Evolutionary conservation across 2,113 vertebrate genomes (phyloP).

Genomic region (Ahaetulla prasina): DNA sequence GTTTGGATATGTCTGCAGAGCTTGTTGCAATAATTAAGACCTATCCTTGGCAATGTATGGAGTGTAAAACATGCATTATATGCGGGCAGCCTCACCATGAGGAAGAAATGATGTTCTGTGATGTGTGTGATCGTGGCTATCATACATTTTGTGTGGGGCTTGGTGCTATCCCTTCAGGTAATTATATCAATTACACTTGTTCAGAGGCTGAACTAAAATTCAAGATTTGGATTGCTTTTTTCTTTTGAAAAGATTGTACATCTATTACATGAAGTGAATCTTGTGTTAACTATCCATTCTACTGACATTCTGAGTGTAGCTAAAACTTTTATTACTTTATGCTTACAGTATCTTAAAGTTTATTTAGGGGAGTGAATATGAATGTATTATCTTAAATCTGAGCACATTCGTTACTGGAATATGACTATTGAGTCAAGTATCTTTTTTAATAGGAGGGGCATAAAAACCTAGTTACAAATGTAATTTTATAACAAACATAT

Average conservation of each 20-base stretch:
- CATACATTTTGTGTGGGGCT: slow-evolving; percentile 98
- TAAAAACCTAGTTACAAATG: not conserved
- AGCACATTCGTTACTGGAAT: not conserved
- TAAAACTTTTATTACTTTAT: not conserved
- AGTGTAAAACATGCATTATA: slow-evolving; percentile 95
- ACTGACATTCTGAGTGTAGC: not conserved
- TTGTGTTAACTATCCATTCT: not conserved
- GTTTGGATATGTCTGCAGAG: slow-evolving; percentile 89
- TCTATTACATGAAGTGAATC: not conserved
- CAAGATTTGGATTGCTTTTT: not conserved
- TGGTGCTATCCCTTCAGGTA: slow-evolving; percentile 90
- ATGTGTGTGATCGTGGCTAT: slow-evolving; percentile 94
- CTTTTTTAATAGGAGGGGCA: not conserved
- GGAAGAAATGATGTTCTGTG: slow-evolving; percentile 99
- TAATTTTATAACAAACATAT: not conserved
- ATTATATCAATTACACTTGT: slow-evolving; percentile 47
- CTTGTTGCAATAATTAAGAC: slow-evolving; percentile 93
- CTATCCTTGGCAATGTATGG: slow-evolving; percentile 98
- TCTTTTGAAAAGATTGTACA: not conserved
- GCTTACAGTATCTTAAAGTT: not conserved
- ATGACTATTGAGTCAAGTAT: not conserved
- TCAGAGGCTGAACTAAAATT: not conserved
- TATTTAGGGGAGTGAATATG: not conserved
- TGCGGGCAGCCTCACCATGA: slow-evolving; percentile 97
- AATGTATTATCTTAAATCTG: not conserved